Conservation (phyloP, 2,113 vertebrate genomes). For the Deroptyus accipitrinus region DNA sequence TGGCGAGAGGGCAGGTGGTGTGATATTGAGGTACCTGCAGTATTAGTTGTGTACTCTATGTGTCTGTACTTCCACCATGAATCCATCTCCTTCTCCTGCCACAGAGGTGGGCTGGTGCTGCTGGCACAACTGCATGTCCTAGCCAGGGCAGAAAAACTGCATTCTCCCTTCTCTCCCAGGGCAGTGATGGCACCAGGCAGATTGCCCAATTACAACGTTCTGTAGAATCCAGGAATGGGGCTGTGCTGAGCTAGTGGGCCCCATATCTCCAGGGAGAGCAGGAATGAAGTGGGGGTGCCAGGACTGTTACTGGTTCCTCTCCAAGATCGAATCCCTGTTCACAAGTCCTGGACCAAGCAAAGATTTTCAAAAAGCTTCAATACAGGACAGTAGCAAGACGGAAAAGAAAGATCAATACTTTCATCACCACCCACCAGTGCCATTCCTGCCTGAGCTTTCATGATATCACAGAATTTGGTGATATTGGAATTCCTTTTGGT, state of each 20-base stretch:
- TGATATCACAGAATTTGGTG: fast-evolving
- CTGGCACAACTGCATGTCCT: not conserved
- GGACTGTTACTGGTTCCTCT: not conserved
- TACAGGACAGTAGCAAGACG: not conserved
- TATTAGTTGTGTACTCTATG: not conserved
- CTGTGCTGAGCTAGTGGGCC: not conserved
- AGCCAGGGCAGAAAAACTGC: fast-evolving
- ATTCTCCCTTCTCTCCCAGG: not conserved
- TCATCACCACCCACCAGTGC: not conserved
- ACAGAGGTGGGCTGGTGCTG: not conserved
- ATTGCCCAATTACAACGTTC: fast-evolving
- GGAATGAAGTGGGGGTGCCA: not conserved
- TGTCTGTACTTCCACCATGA: not conserved
- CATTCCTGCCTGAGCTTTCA: not conserved
- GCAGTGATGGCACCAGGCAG: not conserved
- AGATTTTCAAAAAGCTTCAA: not conserved
- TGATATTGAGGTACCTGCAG: not conserved
- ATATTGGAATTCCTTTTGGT: not conserved
- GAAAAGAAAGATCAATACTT: not conserved
- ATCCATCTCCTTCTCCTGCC: not conserved
- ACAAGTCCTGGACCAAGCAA: not conserved
- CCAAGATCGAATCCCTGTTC: not conserved
- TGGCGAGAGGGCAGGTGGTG: not conserved
- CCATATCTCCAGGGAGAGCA: not conserved
- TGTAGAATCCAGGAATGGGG: not conserved